Conservation (phyloP, 2,113 vertebrate genomes). For the Anseranas semipalmata region DNA sequence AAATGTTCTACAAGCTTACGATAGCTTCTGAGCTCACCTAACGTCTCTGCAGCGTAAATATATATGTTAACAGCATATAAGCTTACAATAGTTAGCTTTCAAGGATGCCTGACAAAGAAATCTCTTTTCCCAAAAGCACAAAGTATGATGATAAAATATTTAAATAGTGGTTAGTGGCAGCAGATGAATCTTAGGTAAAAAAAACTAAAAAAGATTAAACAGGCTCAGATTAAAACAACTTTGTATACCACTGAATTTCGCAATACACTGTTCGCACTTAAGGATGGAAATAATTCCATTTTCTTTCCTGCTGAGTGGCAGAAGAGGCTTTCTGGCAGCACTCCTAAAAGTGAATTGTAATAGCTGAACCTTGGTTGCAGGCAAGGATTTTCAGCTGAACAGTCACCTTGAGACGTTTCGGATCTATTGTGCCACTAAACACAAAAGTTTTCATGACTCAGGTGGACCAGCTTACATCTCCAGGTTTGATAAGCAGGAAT, state of each 20-base stretch:
- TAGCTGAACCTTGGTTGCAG: background rate
- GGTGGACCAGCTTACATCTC: background rate
- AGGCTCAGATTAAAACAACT: background rate
- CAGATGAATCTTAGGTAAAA: background rate
- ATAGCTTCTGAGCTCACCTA: background rate
- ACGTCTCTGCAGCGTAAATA: background rate
- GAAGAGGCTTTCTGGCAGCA: background rate
- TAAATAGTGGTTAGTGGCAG: background rate
- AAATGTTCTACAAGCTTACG: background rate
- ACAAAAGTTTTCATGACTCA: background rate
- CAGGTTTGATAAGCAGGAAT: background rate
- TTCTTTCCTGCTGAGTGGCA: background rate
- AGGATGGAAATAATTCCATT: background rate
- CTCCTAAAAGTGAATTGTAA: background rate
- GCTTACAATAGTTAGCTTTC: background rate
- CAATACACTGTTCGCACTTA: background rate
- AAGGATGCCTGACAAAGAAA: background rate
- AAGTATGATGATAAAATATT: background rate
- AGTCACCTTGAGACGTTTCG: background rate
- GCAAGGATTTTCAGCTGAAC: slow-evolving; percentile 4
- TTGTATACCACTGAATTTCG: background rate
- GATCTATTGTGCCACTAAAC: background rate
- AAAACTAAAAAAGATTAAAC: background rate
- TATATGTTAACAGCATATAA: background rate
- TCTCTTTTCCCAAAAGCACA: background rate